phyloP scores from a whole-genome alignment of 2,113 vertebrate genomes.

The Urocitellus parryii region DNA sequence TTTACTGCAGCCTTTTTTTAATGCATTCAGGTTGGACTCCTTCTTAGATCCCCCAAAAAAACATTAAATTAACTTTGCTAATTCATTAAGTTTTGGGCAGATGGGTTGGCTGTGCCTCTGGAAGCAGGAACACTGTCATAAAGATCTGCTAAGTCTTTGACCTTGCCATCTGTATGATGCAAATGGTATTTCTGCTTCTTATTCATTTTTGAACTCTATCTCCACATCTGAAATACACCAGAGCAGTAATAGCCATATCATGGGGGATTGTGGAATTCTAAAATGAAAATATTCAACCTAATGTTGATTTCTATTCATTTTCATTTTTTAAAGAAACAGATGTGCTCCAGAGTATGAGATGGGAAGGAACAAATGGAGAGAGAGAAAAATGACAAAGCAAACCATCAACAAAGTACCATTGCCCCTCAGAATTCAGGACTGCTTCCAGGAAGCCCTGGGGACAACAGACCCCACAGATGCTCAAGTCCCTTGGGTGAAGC shows the following conservation, averaged over 20 bases:
- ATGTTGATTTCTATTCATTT: background rate
- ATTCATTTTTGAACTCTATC: background rate
- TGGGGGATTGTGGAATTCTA: background rate
- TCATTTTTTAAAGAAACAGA: background rate
- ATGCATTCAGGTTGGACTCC: background rate
- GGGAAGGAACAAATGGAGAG: background rate
- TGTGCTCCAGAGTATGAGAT: background rate
- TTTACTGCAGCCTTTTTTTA: background rate
- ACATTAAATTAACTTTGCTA: slow-evolving; percentile 35
- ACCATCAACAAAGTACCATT: background rate
- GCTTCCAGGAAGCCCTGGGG: background rate
- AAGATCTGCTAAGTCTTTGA: background rate
- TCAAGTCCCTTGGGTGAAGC: background rate
- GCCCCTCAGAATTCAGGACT: background rate
- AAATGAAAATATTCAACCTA: background rate
- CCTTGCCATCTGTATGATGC: background rate
- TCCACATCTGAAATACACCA: background rate
- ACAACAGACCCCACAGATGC: background rate
- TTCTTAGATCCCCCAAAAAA: background rate
- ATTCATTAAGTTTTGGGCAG: background rate
- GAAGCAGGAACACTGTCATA: background rate
- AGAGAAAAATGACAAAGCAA: background rate
- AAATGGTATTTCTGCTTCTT: background rate
- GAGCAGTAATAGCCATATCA: background rate
- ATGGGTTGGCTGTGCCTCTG: too few relatives aligned